Conservation (phyloP, 1,140 invertebrate species). For the Cydia pomonella region DNA sequence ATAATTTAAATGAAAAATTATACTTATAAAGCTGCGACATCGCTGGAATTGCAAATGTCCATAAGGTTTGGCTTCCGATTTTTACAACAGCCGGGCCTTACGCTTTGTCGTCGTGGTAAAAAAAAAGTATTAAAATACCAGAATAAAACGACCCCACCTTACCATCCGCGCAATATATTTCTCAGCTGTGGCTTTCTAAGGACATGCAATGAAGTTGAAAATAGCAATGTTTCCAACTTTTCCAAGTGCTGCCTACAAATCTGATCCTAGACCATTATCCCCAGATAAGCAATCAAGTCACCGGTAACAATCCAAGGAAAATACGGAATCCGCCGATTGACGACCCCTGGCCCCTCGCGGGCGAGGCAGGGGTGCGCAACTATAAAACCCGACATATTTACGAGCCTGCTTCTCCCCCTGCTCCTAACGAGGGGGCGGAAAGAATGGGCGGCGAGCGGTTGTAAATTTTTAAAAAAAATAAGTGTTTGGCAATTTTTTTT, state of each 20-base stretch:
- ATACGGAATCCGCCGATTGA: constrained; percentile 37
- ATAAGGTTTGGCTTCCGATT: too few relatives aligned
- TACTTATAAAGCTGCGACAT: too few relatives aligned
- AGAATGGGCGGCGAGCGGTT: constrained; percentile 37
- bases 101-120: too few relatives aligned
- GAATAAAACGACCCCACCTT: too few relatives aligned
- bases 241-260: not conserved
- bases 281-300: constrained; percentile 55
- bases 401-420: constrained; percentile 57
- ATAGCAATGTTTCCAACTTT: not conserved
- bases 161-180: too few relatives aligned
- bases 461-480: too few relatives aligned
- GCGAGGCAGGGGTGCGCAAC: constrained; percentile 51
- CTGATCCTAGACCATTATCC: not conserved
- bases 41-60: too few relatives aligned
- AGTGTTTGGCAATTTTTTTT: too few relatives aligned
- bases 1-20: too few relatives aligned
- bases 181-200: not conserved
- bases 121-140: too few relatives aligned
- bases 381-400: constrained; percentile 76
- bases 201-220: not conserved
- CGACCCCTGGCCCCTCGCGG: constrained; percentile 47
- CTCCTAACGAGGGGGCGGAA: constrained; percentile 40
- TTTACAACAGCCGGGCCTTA: too few relatives aligned
- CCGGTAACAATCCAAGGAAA: constrained; percentile 40